Conservation (phyloP, 2,888 invertebrate genomes). For the Eristalis arbustorum region DNA sequence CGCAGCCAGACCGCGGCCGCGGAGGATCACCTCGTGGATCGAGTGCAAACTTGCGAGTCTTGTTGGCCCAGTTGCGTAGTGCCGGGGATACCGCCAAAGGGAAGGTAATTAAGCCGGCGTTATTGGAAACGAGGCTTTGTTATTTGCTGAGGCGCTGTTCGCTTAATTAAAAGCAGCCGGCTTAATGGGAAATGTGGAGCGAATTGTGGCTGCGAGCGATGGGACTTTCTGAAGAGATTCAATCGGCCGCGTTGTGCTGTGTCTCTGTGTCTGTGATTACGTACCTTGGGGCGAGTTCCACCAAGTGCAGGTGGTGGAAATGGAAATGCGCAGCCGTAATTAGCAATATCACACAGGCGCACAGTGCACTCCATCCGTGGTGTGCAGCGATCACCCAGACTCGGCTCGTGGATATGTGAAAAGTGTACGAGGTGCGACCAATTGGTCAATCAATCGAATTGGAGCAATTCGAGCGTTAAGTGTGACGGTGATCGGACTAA, state of each 20-base stretch:
- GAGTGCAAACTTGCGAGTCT: too few relatives aligned
- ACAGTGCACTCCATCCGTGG: neutral
- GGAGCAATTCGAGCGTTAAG: neutral
- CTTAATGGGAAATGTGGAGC: constrained; percentile 14
- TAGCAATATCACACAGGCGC: neutral
- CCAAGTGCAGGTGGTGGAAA: neutral
- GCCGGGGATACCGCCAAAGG: neutral
- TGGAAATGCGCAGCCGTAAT: neutral
- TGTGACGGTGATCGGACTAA: neutral
- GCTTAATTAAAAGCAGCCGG: constrained; percentile 30
- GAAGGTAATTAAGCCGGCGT: constrained; percentile 6
- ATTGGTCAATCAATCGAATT: neutral
- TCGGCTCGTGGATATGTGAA: neutral
- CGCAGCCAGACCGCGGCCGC: neutral
- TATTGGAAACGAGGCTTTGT: constrained; percentile 24
- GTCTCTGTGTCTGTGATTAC: neutral
- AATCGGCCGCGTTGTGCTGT: neutral
- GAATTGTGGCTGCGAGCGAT: constrained; percentile 18
- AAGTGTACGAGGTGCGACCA: neutral
- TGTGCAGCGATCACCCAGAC: too few relatives aligned
- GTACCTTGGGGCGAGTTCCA: neutral
- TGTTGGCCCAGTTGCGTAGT: too few relatives aligned
- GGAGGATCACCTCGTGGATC: neutral
- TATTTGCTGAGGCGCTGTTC: constrained; percentile 12
- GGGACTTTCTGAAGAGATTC: neutral